Evolutionary conservation across 1,140 invertebrate genomes (phyloP).

Genomic region (Macrostomum lignano): DNA sequence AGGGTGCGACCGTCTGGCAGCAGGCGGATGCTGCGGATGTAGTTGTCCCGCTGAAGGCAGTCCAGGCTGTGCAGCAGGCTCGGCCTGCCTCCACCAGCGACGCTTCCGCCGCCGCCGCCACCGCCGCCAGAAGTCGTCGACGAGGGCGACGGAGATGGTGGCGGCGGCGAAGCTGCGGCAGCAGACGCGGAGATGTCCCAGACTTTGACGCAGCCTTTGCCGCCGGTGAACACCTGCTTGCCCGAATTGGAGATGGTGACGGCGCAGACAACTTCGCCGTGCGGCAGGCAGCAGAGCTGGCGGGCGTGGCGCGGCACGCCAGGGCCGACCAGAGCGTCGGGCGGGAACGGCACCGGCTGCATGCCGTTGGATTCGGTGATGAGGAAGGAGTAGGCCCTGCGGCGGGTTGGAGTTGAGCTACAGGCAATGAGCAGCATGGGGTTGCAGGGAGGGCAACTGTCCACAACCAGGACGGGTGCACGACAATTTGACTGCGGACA

Average conservation of each 20-base stretch:
- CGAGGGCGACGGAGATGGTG: too few species aligned
- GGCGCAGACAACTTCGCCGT: conserved; percentile 75
- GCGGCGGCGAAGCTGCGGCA: too few species aligned
- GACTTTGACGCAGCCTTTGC: conserved; percentile 82
- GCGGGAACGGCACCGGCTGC: conserved; percentile 2
- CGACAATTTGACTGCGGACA: too few species aligned
- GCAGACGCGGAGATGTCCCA: conserved; percentile 33
- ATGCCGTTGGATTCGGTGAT: conserved; percentile 1
- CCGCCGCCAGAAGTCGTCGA: not conserved
- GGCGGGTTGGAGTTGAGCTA: too few species aligned
- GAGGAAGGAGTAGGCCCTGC: conserved; percentile 4
- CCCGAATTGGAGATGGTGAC: conserved; percentile 56
- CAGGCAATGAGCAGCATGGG: too few species aligned
- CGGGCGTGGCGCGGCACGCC: conserved; percentile 68
- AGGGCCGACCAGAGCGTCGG: conserved; percentile 30
- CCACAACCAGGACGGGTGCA: too few species aligned
- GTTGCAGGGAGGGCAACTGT: too few species aligned
- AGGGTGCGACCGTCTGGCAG: conserved; percentile 74
- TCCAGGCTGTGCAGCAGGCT: conserved; percentile 6
- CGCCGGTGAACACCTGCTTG: conserved; percentile 85
- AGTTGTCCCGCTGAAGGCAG: conserved; percentile 49
- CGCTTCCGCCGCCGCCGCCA: not conserved
- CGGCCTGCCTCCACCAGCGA: not conserved
- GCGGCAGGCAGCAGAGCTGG: conserved; percentile 59
- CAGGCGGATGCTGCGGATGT: conserved; percentile 79